Evolutionary conservation across 2,888 invertebrate genomes (phyloP).

Genomic region (Cosmopolites sordidus): DNA sequence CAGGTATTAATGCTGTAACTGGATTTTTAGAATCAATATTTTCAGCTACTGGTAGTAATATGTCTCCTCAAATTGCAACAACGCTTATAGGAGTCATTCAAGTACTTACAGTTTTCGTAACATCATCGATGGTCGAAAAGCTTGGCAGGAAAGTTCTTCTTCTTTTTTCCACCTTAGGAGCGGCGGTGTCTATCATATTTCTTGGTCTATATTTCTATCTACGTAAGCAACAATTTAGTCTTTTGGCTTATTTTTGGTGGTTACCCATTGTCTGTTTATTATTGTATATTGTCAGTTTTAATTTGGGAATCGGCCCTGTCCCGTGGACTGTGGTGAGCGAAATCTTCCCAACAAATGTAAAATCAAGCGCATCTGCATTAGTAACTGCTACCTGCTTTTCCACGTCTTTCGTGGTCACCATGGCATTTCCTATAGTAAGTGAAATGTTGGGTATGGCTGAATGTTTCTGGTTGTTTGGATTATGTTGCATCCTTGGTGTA

Average conservation of each 20-base stretch:
- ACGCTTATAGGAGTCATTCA: slow-evolving; percentile 76
- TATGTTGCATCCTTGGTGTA: slow-evolving; percentile 23
- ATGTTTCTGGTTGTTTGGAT: slow-evolving; percentile 34
- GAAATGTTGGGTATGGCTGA: slow-evolving; percentile 30
- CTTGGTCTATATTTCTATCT: slow-evolving; percentile 30
- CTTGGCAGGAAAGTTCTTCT: slow-evolving; percentile 64
- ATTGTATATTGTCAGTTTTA: slow-evolving; percentile 68
- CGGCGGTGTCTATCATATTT: slow-evolving; percentile 51
- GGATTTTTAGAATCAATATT: slow-evolving; percentile 72
- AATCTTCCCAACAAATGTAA: slow-evolving; percentile 65
- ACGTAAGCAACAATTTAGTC: slow-evolving; percentile 12
- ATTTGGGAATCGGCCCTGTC: slow-evolving; percentile 65
- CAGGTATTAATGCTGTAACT: slow-evolving; percentile 74
- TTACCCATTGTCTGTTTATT: slow-evolving; percentile 67
- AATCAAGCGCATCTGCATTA: slow-evolving; percentile 62
- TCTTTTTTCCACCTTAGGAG: slow-evolving; percentile 61
- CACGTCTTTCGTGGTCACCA: slow-evolving; percentile 30
- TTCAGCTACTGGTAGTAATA: slow-evolving; percentile 59
- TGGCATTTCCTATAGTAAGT: slow-evolving; percentile 32
- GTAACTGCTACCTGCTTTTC: slow-evolving; percentile 27
- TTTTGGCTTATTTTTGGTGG: slow-evolving; percentile 53
- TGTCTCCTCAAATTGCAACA: slow-evolving; percentile 61
- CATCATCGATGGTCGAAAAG: slow-evolving; percentile 69
- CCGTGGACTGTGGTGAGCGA: slow-evolving; percentile 81
- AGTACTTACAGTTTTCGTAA: slow-evolving; percentile 61